Conservation (phyloP, 2,113 vertebrate genomes). For the Trachemys scripta region DNA sequence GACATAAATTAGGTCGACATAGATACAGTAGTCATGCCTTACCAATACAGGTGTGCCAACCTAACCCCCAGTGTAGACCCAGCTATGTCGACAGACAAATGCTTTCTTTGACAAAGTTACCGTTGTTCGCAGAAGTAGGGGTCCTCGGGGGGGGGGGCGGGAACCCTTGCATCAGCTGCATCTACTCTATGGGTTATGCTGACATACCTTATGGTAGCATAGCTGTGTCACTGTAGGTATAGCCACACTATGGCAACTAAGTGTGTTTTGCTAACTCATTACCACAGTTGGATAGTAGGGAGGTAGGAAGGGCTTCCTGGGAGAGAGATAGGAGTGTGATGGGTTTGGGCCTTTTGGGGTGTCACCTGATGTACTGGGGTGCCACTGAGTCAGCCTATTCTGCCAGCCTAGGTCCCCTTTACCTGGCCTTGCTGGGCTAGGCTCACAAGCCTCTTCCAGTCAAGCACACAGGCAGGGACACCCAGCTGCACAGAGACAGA, state of each 20-base stretch:
- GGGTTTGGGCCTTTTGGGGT: too few species aligned
- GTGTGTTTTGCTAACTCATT: slow-evolving; percentile 46
- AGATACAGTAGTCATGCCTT: background rate
- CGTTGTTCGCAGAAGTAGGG: background rate
- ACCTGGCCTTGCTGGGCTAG: too few species aligned
- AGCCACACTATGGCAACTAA: background rate
- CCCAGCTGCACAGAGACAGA: too few species aligned
- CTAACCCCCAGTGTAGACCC: background rate
- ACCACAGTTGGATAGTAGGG: slow-evolving; percentile 43
- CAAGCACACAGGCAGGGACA: too few species aligned
- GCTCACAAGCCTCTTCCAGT: too few species aligned
- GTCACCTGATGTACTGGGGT: too few species aligned
- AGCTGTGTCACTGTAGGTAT: too few species aligned
- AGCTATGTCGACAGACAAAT: background rate
- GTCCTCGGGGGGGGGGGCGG: too few species aligned
- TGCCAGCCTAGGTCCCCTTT: too few species aligned
- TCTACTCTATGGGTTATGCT: background rate
- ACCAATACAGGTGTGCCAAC: background rate
- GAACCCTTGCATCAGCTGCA: background rate
- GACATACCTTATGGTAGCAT: background rate
- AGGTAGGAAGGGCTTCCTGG: slow-evolving; percentile 39
- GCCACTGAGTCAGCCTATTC: too few species aligned
- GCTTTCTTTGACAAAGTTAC: background rate
- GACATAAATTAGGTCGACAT: background rate
- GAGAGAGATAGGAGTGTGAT: background rate